These are phyloP conservation scores for Dipodomys spectabilis DNA, from an alignment of 2,113 vertebrate species.

Conservation along the genomic window DNA sequence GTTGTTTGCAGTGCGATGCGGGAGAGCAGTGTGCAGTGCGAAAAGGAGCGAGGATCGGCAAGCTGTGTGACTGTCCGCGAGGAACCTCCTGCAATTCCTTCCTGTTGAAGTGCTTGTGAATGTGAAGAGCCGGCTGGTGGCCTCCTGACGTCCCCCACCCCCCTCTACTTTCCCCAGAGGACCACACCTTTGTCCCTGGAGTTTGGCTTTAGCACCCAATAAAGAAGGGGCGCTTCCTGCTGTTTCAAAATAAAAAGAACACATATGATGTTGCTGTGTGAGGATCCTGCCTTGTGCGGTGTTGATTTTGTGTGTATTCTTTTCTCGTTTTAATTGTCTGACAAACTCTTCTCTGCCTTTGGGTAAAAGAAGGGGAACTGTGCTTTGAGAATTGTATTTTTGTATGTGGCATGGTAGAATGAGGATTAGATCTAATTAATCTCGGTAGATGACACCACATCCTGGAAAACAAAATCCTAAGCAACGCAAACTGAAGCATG, in stretches of 20 bases:
- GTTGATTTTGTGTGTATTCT: constrained; percentile 67
- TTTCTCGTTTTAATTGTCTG: constrained; percentile 58
- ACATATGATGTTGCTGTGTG: constrained; percentile 58
- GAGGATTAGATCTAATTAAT: constrained; percentile 71
- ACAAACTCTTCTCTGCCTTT: constrained; percentile 51
- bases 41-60: constrained; percentile 90
- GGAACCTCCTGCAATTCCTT: constrained; percentile 91
- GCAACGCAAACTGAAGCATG: constrained; percentile 70
- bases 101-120: constrained; percentile 90
- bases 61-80: constrained; percentile 90
- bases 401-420: constrained; percentile 76
- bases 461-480: constrained; percentile 55
- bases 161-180: background rate
- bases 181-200: constrained; percentile 51
- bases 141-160: too few species aligned
- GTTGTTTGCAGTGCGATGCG: constrained; percentile 87
- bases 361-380: constrained; percentile 58
- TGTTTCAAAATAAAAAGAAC: constrained; percentile 61
- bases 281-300: constrained; percentile 72
- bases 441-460: constrained; percentile 55
- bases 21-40: constrained; percentile 90
- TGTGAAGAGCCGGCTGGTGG: too few species aligned
- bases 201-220: constrained; percentile 57
- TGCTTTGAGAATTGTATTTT: constrained; percentile 81
- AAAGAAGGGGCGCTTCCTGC: constrained; percentile 45